Conservation (phyloP, 1,140 invertebrate genomes). For the Leptinotarsa undecemlineata region DNA sequence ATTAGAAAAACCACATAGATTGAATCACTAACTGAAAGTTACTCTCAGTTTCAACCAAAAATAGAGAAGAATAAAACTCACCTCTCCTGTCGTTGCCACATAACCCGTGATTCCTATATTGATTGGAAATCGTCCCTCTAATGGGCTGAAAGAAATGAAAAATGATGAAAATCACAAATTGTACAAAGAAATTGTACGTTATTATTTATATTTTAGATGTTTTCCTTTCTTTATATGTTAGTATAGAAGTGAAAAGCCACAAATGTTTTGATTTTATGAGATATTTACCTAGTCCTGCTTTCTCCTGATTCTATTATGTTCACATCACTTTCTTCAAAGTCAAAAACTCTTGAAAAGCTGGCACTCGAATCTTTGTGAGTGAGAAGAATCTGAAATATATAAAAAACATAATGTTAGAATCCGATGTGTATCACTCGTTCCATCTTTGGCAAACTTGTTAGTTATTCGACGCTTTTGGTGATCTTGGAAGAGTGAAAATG, state of each 20-base stretch:
- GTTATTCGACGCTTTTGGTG: no score
- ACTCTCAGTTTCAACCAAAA: no score
- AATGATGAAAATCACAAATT: no score
- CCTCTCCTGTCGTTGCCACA: slow-evolving; percentile 92
- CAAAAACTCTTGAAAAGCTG: slow-evolving; percentile 90
- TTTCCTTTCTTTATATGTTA: no score
- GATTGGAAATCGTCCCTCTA: slow-evolving; percentile 92
- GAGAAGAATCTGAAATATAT: slow-evolving; percentile 70
- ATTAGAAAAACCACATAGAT: no score
- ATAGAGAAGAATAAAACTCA: slow-evolving; percentile 57
- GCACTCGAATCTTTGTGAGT: slow-evolving; percentile 87
- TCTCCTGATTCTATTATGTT: slow-evolving; percentile 71
- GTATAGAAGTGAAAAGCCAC: no score
- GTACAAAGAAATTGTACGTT: no score
- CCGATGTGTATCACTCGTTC: background rate
- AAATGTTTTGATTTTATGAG: no score
- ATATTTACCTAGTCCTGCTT: slow-evolving; percentile 68
- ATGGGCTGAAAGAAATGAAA: slow-evolving; percentile 66
- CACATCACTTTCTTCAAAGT: slow-evolving; percentile 82
- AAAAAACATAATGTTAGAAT: background rate
- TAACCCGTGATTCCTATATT: slow-evolving; percentile 95
- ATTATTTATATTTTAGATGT: no score
- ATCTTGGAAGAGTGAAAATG: no score
- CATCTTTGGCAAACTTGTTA: no score
- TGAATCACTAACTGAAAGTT: no score